A percentile compares a stretch with the other conserved stretches of the same genome.
phyloP scores from a whole-genome alignment of 2,888 invertebrate species.

The Drosophila diplacantha region DNA sequence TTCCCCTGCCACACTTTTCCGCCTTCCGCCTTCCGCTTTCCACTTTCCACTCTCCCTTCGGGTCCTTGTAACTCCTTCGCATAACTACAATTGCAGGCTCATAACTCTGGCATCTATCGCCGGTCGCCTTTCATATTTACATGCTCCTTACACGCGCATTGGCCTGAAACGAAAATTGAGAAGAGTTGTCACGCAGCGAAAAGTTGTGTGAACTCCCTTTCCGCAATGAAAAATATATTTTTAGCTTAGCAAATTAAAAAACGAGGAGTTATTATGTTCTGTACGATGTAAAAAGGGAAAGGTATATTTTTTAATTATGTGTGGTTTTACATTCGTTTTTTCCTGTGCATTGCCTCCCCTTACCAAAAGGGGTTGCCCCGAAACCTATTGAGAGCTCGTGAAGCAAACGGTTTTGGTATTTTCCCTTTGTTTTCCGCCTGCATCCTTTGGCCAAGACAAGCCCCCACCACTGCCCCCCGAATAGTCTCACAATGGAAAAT shows the following conservation, averaged over 20 bases:
- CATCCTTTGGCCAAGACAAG: slow-evolving; percentile 39
- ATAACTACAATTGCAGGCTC: slow-evolving; percentile 56
- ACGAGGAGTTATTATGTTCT: rapidly evolving
- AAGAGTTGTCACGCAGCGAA: slow-evolving; percentile 18
- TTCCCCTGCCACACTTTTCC: slow-evolving; percentile 4
- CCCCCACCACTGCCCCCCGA: slow-evolving; percentile 12
- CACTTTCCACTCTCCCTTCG: slow-evolving; percentile 12
- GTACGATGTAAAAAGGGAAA: no score
- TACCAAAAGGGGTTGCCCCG: slow-evolving; percentile 15
- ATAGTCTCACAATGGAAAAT: slow-evolving; percentile 55
- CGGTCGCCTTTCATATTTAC: slow-evolving; percentile 59
- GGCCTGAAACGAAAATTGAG: slow-evolving; percentile 68
- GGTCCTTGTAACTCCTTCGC: slow-evolving; percentile 5
- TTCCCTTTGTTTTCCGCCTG: slow-evolving; percentile 39
- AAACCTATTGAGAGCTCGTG: slow-evolving; percentile 33
- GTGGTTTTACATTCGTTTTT: not conserved
- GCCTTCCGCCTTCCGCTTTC: not conserved
- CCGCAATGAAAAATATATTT: not conserved
- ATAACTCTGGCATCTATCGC: slow-evolving; percentile 63
- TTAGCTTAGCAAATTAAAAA: not conserved
- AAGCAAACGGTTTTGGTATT: slow-evolving; percentile 37
- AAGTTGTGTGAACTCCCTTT: not conserved
- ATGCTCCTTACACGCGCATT: slow-evolving; percentile 69
- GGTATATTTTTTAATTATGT: not conserved
- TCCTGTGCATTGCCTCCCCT: slow-evolving; percentile 15